Evolutionary conservation across 1,140 invertebrate species (phyloP), one percentile per base, ranked within the genome.

Genomic region (Trialeurodes vaporariorum): DNA sequence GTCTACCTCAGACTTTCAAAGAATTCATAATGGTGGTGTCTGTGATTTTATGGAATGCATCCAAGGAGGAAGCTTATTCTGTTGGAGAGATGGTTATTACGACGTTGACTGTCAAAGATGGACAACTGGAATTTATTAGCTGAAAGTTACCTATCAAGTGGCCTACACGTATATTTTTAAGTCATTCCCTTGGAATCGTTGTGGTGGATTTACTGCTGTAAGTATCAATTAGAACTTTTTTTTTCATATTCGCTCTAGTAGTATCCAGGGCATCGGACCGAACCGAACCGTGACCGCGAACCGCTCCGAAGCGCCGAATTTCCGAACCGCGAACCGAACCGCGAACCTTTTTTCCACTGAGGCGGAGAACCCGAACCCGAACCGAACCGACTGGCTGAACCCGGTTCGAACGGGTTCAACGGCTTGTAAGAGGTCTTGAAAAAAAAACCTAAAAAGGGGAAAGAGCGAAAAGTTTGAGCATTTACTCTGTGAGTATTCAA

Each of bases 191-290:
- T 60, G 79, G 79, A 71, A 71, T 84, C 34, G 74, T 80, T 64
- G 75, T 88, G 60, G 86, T 71, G 89, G 89, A 25, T 93, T 92
- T 77, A 84, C 85, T 73, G 86, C 87, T 73, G 84, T 87, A 79
- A 76, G 77, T 63, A 80, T 82, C 73, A 71, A 83, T 23, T 72
- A 2, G 2, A 5, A 61, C 25, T 61, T 61, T 5, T 61, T 61
- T 22, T n/a, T 12, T 58, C 11, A 58, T 12, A 12, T 12, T n/a
- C 49, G 25, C n/a, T 61, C 5, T 5, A 61, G 59, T 61, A 22
- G 21, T n/a, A n/a, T n/a, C n/a, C n/a, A n/a, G n/a, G n/a, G n/a
- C n/a, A n/a, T n/a, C n/a, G n/a, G n/a, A n/a, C n/a, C n/a, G n/a
- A n/a, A n/a, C n/a, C n/a, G n/a, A n/a, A n/a, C n/a, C n/a, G n/a